Conservation (phyloP, 2,797 vertebrate genomes). For the Chaenodraco wilsoni region DNA sequence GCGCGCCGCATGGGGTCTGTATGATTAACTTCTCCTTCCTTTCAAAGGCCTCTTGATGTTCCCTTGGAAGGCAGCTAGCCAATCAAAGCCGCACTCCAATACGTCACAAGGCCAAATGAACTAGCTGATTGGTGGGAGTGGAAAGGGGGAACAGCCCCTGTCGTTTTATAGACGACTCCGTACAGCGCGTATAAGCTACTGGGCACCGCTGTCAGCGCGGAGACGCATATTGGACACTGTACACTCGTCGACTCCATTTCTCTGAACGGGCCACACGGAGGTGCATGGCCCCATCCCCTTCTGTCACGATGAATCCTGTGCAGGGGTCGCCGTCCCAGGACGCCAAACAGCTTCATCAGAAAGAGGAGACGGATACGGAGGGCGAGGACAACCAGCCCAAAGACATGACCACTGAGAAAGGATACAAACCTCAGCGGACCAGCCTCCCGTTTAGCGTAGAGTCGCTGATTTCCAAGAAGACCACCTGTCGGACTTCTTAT, state of each 20-base stretch:
- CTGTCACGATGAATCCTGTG: slow-evolving; percentile 82
- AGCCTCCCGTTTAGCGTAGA: slow-evolving; percentile 88
- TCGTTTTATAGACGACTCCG: slow-evolving; percentile 81
- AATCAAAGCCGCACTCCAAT: slow-evolving; percentile 68
- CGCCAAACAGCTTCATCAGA: slow-evolving; percentile 71
- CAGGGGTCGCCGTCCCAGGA: slow-evolving; percentile 80
- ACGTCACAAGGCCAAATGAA: slow-evolving; percentile 66
- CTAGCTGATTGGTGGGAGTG: slow-evolving; percentile 80
- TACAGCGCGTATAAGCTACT: slow-evolving; percentile 63
- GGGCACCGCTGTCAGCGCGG: slow-evolving; percentile 59
- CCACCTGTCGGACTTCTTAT: slow-evolving; percentile 80
- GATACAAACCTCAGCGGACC: slow-evolving; percentile 79
- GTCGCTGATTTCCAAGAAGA: slow-evolving; percentile 86
- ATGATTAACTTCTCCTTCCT: slow-evolving; percentile 87
- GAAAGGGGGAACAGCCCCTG: slow-evolving; percentile 68
- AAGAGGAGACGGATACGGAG: slow-evolving; percentile 78
- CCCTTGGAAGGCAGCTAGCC: slow-evolving; percentile 68
- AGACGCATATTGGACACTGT: slow-evolving; percentile 60
- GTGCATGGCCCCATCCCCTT: slow-evolving; percentile 83
- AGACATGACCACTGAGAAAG: slow-evolving; percentile 80
- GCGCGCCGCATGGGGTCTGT: slow-evolving; percentile 83
- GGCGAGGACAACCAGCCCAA: slow-evolving; percentile 77
- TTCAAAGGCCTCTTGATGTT: slow-evolving; percentile 82
- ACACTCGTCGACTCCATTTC: slow-evolving; percentile 54
- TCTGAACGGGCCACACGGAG: slow-evolving; percentile 62